phyloP scores from a whole-genome alignment of 1,140 invertebrate species.

The Caenorhabditis elegans region WBcel235 BX284606.5:15442501-15443000 shows the following conservation, averaged over 20 bases:
- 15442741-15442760: no score
- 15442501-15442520: conserved; percentile 69
- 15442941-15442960: conserved; percentile 80
- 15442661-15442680: no score
- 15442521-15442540: conserved; percentile 72
- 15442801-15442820: no score
- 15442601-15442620: conserved; percentile 82
- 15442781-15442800: no score
- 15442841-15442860: conserved; percentile 95
- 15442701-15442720: no score
- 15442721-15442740: no score
- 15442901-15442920: conserved; percentile 89
- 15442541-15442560: conserved; percentile 90
- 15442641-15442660: no score
- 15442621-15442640: conserved; percentile 78
- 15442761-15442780: no score
- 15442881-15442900: conserved; percentile 94
- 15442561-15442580: conserved; percentile 89
- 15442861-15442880: conserved; percentile 93
- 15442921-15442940: conserved; percentile 82
- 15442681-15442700: no score
- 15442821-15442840: no score
- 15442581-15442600: conserved; percentile 96
- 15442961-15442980: conserved; percentile 93
- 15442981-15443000: conserved; percentile 80